phyloP scores from a whole-genome alignment of 2,888 invertebrate genomes.

The Nineta flava region DNA sequence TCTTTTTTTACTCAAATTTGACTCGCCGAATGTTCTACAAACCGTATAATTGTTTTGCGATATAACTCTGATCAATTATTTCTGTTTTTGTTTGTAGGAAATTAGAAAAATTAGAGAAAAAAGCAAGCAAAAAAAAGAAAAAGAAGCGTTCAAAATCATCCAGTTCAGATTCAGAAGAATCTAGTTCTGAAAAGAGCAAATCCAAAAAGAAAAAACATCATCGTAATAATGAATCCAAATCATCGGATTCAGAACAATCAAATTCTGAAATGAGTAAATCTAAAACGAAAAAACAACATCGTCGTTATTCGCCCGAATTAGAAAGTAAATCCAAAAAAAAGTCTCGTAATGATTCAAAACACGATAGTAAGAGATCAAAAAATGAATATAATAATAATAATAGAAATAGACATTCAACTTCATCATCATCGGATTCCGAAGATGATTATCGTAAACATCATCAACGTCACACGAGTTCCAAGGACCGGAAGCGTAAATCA shows the following conservation, averaged over 20 bases:
- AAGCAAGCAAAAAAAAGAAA: conserved; percentile 21
- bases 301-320: too few species aligned
- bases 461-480: too few species aligned
- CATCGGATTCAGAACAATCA: background rate
- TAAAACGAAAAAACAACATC: too few species aligned
- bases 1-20: too few species aligned
- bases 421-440: conserved; percentile 1
- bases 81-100: conserved; percentile 33
- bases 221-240: conserved; percentile 6
- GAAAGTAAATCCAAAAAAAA: conserved; percentile 9
- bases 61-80: too few species aligned
- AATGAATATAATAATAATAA: too few species aligned
- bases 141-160: conserved; percentile 11
- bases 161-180: conserved; percentile 12
- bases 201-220: conserved; percentile 12
- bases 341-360: conserved; percentile 9
- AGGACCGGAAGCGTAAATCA: background rate
- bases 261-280: too few species aligned
- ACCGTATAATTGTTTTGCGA: too few species aligned
- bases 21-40: too few species aligned
- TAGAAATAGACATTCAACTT: background rate
- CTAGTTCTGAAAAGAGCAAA: conserved; percentile 12
- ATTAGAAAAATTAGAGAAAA: conserved; percentile 49
- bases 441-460: too few species aligned
- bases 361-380: background rate